Percentiles rank a stretch among this genome's conserved stretches.
Conservation (phyloP, 2,888 invertebrate species). For the Cephus rjabovi region DNA sequence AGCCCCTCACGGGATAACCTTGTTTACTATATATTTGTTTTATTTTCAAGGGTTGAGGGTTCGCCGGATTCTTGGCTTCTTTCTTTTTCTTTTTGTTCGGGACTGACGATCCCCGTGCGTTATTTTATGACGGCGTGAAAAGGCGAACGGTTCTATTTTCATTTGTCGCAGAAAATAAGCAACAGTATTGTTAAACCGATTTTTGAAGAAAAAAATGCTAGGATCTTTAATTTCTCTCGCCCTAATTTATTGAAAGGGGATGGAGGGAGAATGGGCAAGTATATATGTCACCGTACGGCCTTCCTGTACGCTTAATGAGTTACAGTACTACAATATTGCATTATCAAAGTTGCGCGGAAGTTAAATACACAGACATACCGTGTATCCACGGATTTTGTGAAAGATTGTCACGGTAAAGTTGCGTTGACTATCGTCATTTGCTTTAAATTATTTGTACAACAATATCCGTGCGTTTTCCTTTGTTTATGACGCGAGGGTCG, state of each 20-base stretch:
- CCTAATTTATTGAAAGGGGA: neutral
- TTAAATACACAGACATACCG: neutral
- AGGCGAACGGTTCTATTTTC: neutral
- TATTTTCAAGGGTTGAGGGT: neutral
- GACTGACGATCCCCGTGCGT: neutral
- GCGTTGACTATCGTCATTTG: neutral
- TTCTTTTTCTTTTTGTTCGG: neutral
- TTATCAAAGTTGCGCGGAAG: neutral
- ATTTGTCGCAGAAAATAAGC: neutral
- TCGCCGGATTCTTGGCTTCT: neutral
- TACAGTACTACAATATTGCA: neutral
- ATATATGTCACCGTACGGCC: neutral
- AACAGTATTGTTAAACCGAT: neutral
- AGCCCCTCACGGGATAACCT: neutral
- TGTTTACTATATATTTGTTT: neutral
- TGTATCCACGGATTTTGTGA: neutral
- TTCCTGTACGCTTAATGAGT: neutral
- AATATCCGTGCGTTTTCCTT: slow-evolving; percentile 22
- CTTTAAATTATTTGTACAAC: slow-evolving; percentile 37
- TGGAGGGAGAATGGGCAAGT: neutral
- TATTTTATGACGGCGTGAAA: neutral
- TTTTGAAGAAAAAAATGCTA: neutral
- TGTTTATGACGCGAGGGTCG: slow-evolving; percentile 19
- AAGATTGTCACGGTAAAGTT: slow-evolving; percentile 13
- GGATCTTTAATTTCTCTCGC: neutral